These are phyloP conservation scores for Tiliqua scincoides DNA, from an alignment of 2,113 vertebrate genomes.

Conservation along the genomic window DNA sequence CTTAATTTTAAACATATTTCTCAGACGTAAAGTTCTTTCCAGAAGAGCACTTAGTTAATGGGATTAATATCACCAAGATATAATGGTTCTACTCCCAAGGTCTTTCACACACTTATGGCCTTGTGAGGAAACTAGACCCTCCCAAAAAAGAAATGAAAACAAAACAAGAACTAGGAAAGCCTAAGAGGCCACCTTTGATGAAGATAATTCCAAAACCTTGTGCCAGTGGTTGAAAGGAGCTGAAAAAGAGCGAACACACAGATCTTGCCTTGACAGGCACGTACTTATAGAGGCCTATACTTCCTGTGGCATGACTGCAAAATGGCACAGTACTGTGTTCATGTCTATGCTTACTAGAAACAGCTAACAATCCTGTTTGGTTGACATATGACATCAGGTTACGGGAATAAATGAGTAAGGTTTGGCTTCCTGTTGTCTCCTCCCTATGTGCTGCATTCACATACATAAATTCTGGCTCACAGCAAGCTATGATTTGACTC, in stretches of 20 bases:
- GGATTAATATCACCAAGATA: background rate
- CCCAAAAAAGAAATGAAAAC: too few species aligned
- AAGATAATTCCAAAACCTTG: background rate
- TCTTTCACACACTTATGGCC: background rate
- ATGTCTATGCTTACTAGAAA: background rate
- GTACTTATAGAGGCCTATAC: too few species aligned
- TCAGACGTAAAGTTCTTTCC: background rate
- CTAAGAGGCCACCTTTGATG: background rate
- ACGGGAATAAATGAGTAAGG: background rate
- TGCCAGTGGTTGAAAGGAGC: background rate
- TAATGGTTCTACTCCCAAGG: background rate
- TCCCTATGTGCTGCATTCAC: background rate
- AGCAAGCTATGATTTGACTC: background rate
- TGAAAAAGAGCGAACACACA: background rate
- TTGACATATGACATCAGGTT: background rate
- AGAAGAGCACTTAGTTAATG: background rate
- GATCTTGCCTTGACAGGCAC: background rate
- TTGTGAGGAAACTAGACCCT: background rate
- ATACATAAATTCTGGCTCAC: background rate
- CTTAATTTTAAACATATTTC: background rate
- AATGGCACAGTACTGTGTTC: background rate
- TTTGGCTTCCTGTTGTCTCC: too few species aligned
- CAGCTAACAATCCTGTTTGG: background rate
- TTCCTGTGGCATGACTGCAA: background rate
- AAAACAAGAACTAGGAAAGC: background rate